Evolutionary conservation across 92 coral and sea anemone genomes (phyloP).

Genomic region (Siderastrea radians): DNA sequence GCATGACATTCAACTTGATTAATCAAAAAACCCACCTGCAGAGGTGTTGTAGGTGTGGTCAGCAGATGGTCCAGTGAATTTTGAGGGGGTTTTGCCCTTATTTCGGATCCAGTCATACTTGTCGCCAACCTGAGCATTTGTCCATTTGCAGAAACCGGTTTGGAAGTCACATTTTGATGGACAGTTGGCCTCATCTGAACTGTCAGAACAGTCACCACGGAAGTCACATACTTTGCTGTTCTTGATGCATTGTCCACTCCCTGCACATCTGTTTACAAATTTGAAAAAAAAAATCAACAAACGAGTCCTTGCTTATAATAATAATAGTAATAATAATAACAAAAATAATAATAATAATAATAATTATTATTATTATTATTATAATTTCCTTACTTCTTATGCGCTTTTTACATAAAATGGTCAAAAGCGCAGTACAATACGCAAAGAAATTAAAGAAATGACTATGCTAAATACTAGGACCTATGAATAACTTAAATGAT

Average conservation of each 20-base stretch:
- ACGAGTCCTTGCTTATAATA: neutral
- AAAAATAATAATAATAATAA: too few species aligned
- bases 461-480: too few species aligned
- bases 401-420: too few species aligned
- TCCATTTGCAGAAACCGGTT: slow-evolving; percentile 80
- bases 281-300: neutral
- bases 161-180: slow-evolving; percentile 87
- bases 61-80: slow-evolving; percentile 85
- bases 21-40: slow-evolving; percentile 54
- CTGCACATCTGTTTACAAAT: slow-evolving; percentile 67
- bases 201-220: slow-evolving; percentile 80
- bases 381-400: too few species aligned
- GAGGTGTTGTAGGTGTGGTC: slow-evolving; percentile 86
- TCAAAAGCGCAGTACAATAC: too few species aligned
- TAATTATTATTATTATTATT: too few species aligned
- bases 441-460: too few species aligned
- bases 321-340: neutral
- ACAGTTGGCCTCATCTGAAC: slow-evolving; percentile 87
- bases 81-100: slow-evolving; percentile 82
- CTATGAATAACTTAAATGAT: too few species aligned
- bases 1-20: too few species aligned
- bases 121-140: slow-evolving; percentile 79
- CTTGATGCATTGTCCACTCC: slow-evolving; percentile 69
- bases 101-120: slow-evolving; percentile 88
- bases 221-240: slow-evolving; percentile 83